Base-by-base conservation (phyloP, 2,113 vertebrate genomes). In the Paraplagusia blochii region DNA sequence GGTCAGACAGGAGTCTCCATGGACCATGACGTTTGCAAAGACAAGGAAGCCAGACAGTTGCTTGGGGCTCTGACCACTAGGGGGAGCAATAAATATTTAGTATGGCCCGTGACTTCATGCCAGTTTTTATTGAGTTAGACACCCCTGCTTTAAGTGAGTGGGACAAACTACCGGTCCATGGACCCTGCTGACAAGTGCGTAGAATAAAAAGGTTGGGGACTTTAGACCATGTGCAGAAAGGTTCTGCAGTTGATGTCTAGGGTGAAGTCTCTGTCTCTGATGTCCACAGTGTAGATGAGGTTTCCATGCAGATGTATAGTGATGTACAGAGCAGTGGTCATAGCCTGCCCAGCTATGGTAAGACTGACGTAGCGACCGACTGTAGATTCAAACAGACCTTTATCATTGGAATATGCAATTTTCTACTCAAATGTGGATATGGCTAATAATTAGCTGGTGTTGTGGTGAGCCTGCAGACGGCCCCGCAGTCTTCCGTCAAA, bases 241-340 rank as follows among this genome's bases (percentile, higher is more conserved):
- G n/a, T n/a, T n/a, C 70, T 79, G 50, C 74, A 43, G 44, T n/a
- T n/a, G n/a, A n/a, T n/a, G 84, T 77, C 58, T 74, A 83, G 85
- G 83, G 78, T 83, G 76, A 85, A 55, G 49, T 59, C 68, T 60
- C 64, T 55, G 42, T 38, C 54, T 63, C 51, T 55, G 14, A 46
- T 44, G 34, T 77, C 71, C 69, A 71, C 67, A 14, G 65, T 69
- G 53, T 60, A 74, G 72, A 83, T 83, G 69, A 56, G 16, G 38
- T 70, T 82, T 29, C 6, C 44, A 39, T 29, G 44, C 7, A 1
- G 16, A 66, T 45, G 63, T 34, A 46, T 47, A 55, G 11, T 49
- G 0, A 46, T 9, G 53, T 38, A 50, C 16, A 44, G 33, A 62
- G 43, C 50, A 46, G 35, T 13, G 59, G 64, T 64, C n/a, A n/a